Conservation (phyloP, 2,797 vertebrate species). For the Anguilla pacifica region DNA sequence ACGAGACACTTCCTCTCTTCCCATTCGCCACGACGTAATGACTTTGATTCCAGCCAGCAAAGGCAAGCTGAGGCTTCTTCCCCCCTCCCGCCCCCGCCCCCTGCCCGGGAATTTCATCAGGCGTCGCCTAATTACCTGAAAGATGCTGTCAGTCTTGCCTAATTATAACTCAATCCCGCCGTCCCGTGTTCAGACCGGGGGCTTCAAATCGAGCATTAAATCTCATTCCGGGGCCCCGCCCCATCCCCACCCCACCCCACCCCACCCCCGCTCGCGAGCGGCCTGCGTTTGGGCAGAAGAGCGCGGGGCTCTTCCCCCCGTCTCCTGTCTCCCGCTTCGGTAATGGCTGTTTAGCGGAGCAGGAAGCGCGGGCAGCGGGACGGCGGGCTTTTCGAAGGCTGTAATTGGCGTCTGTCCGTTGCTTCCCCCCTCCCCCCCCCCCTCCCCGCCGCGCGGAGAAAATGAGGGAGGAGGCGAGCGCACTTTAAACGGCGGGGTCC, state of each 20-base stretch:
- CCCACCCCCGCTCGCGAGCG: not conserved
- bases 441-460: not conserved
- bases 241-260: slow-evolving; percentile 36
- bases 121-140: slow-evolving; percentile 69
- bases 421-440: not conserved
- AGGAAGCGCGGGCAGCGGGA: slow-evolving; percentile 29
- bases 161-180: slow-evolving; percentile 66
- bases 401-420: slow-evolving; percentile 36
- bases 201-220: slow-evolving; percentile 60
- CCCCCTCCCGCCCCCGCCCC: slow-evolving; percentile 48
- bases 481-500: slow-evolving; percentile 32
- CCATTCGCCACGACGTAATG: slow-evolving; percentile 57
- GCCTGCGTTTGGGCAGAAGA: not conserved
- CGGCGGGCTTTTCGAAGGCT: slow-evolving; percentile 22
- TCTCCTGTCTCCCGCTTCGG: slow-evolving; percentile 2
- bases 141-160: slow-evolving; percentile 69
- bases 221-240: slow-evolving; percentile 42
- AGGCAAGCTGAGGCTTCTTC: slow-evolving; percentile 49
- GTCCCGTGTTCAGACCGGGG: slow-evolving; percentile 44
- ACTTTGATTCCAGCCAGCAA: slow-evolving; percentile 60
- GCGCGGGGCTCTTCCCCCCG: not conserved
- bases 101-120: slow-evolving; percentile 67
- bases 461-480: slow-evolving; percentile 40
- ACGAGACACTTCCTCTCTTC: slow-evolving; percentile 41
- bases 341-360: slow-evolving; percentile 20